Base-by-base conservation (phyloP, 1,140 invertebrate species). In the Zelostemma sp. region DNA sequence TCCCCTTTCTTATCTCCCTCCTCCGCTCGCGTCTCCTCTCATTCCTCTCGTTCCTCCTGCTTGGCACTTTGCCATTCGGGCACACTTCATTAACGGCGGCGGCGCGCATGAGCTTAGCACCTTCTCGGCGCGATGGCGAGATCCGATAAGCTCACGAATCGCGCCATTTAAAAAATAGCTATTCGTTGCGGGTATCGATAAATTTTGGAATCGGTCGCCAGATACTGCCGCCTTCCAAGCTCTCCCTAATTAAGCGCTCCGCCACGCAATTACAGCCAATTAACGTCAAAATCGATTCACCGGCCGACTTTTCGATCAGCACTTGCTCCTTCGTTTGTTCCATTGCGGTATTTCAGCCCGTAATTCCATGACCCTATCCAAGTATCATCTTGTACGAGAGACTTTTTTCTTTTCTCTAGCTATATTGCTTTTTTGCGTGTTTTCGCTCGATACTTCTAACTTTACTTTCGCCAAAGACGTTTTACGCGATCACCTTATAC, bases 231-330 rank as follows among this genome's bases (percentile, higher is more conserved):
- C 28, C 11, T 6, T 11, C 35, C 53, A 59, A 17, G 68, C 46
- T 55, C 69, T 73, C 65, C 57, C 72, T 80, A 82, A 82, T 81
- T 81, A 80, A 82, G 79, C 76, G 73, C 73, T 82, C 80, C 68
- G 72, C 73, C 70, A 69, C 71, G 66, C 80, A 80, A 82, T 80
- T 82, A 80, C 72, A 73, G 73, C 79, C 79, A 80, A 81, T 82
- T 82, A 82, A 80, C 71, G 78, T 81, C 78, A 79, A 77, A 75
- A 64, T 76, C 63, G 63, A 50, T 61, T 65, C 46, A 21, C 31
- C 18, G n/a, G 55, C 25, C 15, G 53, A 59, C 59, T 43, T 41
- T n/a, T 58, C 48, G 8, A 25, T 28, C 17, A 16, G 16, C 28
- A 53, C 43, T n/a, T 15, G 60, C 49, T 38, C 9, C 5, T 31